Percentiles rank a stretch among this genome's conserved stretches.
These are phyloP conservation scores for Barnardius zonarius DNA, from an alignment of 2,113 vertebrate species.

Conservation along the genomic window DNA sequence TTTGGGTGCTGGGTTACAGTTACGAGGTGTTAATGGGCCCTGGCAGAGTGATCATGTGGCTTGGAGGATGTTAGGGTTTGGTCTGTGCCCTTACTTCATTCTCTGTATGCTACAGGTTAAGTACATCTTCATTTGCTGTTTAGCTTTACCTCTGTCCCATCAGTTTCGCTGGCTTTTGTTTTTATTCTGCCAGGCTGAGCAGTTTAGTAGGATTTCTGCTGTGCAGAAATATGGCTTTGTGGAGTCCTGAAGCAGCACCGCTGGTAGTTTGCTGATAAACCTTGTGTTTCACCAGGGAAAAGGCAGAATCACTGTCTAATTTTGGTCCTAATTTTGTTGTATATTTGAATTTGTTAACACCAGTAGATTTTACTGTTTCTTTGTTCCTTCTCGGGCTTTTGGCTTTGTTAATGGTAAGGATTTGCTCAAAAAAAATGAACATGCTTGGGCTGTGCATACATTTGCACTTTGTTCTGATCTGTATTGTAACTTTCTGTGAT, in stretches of 20 bases:
- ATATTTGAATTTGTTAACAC: neutral
- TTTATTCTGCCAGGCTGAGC: neutral
- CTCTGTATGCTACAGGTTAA: neutral
- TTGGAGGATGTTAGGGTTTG: neutral
- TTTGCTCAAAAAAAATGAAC: neutral
- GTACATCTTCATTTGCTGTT: neutral
- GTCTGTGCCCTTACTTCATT: neutral
- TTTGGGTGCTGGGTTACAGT: neutral
- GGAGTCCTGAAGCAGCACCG: neutral
- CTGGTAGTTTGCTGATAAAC: neutral
- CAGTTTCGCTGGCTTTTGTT: neutral
- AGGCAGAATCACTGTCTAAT: neutral
- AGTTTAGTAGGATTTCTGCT: neutral
- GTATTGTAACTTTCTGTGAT: neutral
- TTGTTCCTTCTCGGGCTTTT: neutral
- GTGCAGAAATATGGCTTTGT: rapidly evolving
- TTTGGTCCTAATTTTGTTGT: neutral
- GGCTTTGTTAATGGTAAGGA: neutral
- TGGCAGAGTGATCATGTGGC: neutral
- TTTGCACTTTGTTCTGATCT: neutral
- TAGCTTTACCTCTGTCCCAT: neutral
- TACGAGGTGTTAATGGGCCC: slow-evolving; percentile 12
- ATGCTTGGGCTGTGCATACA: neutral
- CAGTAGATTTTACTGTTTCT: neutral
- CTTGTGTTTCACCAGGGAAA: neutral